Evolutionary conservation across 2,888 invertebrate species (phyloP).

Genomic region (Drepanosiphum platanoidis): DNA sequence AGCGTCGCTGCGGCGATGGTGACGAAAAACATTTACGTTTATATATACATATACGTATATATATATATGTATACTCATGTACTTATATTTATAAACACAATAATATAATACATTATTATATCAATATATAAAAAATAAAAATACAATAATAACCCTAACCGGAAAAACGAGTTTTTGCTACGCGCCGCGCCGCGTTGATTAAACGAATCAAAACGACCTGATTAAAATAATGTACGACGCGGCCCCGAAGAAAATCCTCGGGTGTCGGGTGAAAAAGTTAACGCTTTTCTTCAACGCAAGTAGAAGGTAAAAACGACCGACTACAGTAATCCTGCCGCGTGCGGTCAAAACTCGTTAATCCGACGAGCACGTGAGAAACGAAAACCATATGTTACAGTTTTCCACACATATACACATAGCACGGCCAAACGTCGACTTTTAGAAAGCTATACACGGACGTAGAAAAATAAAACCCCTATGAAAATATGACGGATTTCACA

Average conservation of each 20-base stretch:
- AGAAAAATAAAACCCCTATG: not conserved
- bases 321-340: not conserved
- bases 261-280: not conserved
- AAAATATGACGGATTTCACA: not conserved
- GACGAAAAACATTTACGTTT: not conserved
- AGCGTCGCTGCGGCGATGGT: not conserved
- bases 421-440: not conserved
- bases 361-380: not conserved
- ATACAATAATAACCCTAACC: not conserved
- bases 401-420: not conserved
- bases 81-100: too few species aligned
- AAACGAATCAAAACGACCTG: not conserved
- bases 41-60: too few species aligned
- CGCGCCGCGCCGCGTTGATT: not conserved
- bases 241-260: not conserved
- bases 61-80: too few species aligned
- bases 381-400: not conserved
- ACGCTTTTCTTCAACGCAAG: not conserved
- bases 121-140: too few species aligned
- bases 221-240: not conserved
- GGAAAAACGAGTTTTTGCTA: not conserved
- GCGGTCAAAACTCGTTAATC: not conserved
- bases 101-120: too few species aligned
- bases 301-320: not conserved
- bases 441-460: not conserved